phyloP scores from a whole-genome alignment of 2,888 invertebrate genomes.

The Onthophagus sagittarius region DNA sequence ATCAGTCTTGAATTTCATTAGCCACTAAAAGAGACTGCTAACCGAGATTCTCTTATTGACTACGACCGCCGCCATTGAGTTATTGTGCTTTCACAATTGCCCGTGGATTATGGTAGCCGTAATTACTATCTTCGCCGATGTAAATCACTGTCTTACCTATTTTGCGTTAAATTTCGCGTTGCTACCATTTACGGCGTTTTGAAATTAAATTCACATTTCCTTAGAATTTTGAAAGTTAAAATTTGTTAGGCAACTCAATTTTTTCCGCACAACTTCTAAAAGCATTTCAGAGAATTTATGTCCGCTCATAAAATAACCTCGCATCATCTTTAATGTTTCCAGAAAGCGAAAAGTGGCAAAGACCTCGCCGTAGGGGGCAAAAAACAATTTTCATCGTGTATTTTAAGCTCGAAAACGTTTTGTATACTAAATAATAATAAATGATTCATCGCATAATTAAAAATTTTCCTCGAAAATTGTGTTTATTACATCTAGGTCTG shows the following conservation, averaged over 20 bases:
- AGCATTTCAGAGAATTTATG: neutral
- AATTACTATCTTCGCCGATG: neutral
- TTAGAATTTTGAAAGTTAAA: too few relatives aligned
- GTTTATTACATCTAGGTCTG: neutral
- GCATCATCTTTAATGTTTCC: neutral
- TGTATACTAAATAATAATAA: neutral
- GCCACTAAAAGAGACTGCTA: constrained; percentile 9
- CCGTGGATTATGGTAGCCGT: neutral
- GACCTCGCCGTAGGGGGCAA: neutral
- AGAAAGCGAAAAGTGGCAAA: neutral
- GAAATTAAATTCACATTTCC: too few relatives aligned
- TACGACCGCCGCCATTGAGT: neutral
- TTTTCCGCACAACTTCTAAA: neutral
- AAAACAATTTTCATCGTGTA: neutral
- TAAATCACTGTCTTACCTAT: neutral
- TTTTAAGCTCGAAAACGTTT: neutral
- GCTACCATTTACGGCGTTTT: too few relatives aligned
- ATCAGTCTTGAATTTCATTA: constrained; percentile 14
- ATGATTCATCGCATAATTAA: neutral
- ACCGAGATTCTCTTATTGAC: constrained; percentile 11
- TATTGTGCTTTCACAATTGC: neutral
- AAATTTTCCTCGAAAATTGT: neutral
- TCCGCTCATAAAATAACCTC: neutral
- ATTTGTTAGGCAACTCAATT: neutral
- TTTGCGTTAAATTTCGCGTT: neutral